These are phyloP conservation scores for Lepus europaeus DNA, from an alignment of 2,113 vertebrate genomes.

Conservation along the genomic window DNA sequence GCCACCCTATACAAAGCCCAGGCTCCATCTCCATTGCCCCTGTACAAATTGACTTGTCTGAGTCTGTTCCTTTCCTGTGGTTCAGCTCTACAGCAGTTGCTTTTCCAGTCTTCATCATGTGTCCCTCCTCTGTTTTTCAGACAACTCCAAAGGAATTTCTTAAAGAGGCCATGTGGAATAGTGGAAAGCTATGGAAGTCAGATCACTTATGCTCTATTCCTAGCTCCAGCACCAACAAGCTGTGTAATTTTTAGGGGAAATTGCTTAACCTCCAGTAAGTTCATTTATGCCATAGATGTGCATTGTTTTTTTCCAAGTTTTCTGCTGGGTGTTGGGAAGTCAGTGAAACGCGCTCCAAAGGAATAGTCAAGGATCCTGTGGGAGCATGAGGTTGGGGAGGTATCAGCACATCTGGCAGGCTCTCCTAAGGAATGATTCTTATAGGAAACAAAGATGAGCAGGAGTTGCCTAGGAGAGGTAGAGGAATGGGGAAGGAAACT, in stretches of 20 bases:
- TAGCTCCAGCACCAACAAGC: neutral
- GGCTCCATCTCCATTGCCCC: rapidly evolving
- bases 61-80: neutral
- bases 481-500: neutral
- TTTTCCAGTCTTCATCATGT: neutral
- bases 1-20: neutral
- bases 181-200: neutral
- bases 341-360: neutral
- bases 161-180: neutral
- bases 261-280: neutral
- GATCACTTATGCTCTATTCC: neutral
- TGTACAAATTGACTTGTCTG: neutral
- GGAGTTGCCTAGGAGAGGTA: neutral
- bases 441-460: neutral
- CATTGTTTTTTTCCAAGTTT: neutral
- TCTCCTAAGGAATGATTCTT: neutral
- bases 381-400: neutral
- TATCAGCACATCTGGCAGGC: neutral
- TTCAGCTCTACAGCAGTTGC: neutral
- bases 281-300: neutral
- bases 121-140: neutral
- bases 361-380: neutral
- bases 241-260: constrained; percentile 2
- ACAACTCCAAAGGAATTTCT: neutral
- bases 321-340: neutral